These are phyloP conservation scores for Myotis vivesi DNA, from an alignment of 2,797 vertebrate genomes.

Conservation along the genomic window DNA sequence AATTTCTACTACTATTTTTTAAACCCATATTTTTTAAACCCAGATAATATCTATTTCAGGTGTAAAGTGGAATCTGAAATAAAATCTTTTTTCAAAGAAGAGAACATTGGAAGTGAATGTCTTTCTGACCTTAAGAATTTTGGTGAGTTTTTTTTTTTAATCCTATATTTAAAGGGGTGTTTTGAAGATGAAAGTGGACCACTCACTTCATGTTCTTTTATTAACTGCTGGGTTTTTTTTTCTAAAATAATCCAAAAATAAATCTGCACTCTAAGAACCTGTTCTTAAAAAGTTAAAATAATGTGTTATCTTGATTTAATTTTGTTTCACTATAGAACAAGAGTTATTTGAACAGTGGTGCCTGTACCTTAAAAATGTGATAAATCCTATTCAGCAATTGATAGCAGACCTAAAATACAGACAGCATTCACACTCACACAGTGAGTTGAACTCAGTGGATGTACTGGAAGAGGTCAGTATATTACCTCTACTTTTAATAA, in stretches of 20 bases:
- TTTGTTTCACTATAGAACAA: constrained; percentile 84
- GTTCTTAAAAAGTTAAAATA: constrained; percentile 46
- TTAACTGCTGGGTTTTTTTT: neutral
- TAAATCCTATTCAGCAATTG: constrained; percentile 89
- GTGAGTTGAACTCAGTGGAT: constrained; percentile 76
- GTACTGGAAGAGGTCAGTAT: constrained; percentile 89
- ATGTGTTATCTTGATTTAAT: constrained; percentile 66
- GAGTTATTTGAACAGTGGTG: constrained; percentile 85
- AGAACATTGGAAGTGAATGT: constrained; percentile 81
- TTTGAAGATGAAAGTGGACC: constrained; percentile 9
- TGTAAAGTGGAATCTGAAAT: constrained; percentile 88
- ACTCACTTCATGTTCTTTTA: neutral
- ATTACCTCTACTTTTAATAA: constrained; percentile 55
- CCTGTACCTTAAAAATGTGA: constrained; percentile 83
- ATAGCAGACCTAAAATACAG: constrained; percentile 87
- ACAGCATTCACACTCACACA: constrained; percentile 74
- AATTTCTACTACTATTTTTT: neutral
- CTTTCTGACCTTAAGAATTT: constrained; percentile 86
- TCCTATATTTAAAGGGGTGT: neutral
- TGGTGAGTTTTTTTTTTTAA: constrained; percentile 83
- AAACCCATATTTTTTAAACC: neutral
- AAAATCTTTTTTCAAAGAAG: constrained; percentile 85
- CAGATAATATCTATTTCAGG: constrained; percentile 83
- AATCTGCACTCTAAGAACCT: neutral
- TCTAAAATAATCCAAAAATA: constrained; percentile 2